Conservation (phyloP, 2,113 vertebrate genomes). For the Panthera uncia region DNA sequence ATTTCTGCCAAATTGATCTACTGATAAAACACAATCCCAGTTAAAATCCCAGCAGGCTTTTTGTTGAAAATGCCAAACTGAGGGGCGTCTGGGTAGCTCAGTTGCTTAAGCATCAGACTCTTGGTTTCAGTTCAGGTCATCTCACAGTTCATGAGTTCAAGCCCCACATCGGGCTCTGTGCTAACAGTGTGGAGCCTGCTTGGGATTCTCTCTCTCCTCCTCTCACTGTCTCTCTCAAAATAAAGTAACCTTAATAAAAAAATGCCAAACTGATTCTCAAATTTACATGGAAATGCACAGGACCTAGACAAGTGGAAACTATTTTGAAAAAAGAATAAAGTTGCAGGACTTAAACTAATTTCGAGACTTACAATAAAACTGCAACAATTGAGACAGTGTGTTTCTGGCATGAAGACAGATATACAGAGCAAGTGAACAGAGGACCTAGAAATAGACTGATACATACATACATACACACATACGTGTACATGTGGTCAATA, state of each 20-base stretch:
- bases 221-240: too few relatives aligned
- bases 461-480: background rate
- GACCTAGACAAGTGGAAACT: background rate
- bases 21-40: background rate
- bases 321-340: background rate
- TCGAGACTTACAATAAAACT: background rate
- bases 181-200: too few relatives aligned
- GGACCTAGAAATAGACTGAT: background rate
- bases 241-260: background rate
- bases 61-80: background rate
- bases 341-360: background rate
- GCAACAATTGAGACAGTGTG: background rate
- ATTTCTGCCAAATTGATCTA: conserved; percentile 7
- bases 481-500: background rate
- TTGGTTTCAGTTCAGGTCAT: too few relatives aligned
- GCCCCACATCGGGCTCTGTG: too few relatives aligned
- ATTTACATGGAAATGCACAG: background rate
- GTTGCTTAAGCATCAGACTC: too few relatives aligned
- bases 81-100: too few relatives aligned
- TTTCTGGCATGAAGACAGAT: background rate
- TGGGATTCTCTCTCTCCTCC: too few relatives aligned
- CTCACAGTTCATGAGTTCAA: too few relatives aligned
- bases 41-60: background rate
- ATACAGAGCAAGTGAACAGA: background rate
- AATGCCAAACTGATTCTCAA: conserved; percentile 16